These are phyloP conservation scores for Agonopterix subpropinquella DNA, from an alignment of 2,888 invertebrate species.

Conservation along the genomic window DNA sequence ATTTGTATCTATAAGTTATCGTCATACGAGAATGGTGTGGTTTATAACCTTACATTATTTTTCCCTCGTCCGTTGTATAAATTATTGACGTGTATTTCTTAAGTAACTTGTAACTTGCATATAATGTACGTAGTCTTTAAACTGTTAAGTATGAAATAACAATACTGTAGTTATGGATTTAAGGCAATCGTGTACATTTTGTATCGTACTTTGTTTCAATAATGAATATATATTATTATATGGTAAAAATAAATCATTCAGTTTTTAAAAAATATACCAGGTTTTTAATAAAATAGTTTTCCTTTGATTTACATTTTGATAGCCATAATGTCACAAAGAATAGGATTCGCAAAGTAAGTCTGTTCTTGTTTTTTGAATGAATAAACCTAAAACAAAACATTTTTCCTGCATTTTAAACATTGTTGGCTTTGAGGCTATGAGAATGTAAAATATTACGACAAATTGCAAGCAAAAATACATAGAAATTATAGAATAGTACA, in stretches of 20 bases:
- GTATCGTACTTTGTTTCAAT: slow-evolving; percentile 83
- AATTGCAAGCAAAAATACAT: no score
- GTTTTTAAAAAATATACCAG: slow-evolving; percentile 76
- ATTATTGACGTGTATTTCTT: slow-evolving; percentile 65
- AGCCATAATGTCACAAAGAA: no score
- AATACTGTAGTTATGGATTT: slow-evolving; percentile 63
- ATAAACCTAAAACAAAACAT: no score
- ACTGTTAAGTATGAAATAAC: slow-evolving; percentile 76
- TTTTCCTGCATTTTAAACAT: no score
- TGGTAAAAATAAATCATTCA: slow-evolving; percentile 81
- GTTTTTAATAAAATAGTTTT: slow-evolving; percentile 40
- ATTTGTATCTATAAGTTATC: slow-evolving; percentile 33
- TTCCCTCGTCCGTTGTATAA: slow-evolving; percentile 66
- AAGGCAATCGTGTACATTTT: slow-evolving; percentile 83
- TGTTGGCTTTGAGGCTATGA: no score
- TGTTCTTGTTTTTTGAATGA: no score
- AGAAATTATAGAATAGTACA: no score
- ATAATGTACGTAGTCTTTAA: slow-evolving; percentile 72
- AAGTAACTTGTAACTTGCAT: slow-evolving; percentile 67
- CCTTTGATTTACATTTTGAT: neutral
- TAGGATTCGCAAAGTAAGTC: no score
- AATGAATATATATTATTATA: slow-evolving; percentile 83
- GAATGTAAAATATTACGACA: no score
- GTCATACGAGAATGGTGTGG: slow-evolving; percentile 12
- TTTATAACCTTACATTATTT: slow-evolving; percentile 32